phyloP scores from a whole-genome alignment of 2,797 vertebrate species.

The Potorous gilbertii region DNA sequence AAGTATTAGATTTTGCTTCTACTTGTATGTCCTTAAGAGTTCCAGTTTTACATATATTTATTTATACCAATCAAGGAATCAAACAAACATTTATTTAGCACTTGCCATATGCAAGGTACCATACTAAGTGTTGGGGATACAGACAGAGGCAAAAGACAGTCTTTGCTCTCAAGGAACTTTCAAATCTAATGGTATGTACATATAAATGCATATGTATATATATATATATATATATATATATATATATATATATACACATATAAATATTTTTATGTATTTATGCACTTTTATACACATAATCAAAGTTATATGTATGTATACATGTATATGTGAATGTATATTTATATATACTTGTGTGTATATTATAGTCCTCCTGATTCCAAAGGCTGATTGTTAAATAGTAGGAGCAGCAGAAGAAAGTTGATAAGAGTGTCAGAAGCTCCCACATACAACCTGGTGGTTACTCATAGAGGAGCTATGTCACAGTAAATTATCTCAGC shows the following conservation, averaged over 20 bases:
- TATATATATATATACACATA: neutral
- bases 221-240: neutral
- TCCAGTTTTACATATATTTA: constrained; percentile 45
- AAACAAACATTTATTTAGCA: constrained; percentile 52
- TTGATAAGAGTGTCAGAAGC: constrained; percentile 69
- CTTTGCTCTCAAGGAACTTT: neutral
- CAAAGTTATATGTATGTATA: neutral
- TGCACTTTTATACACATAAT: neutral
- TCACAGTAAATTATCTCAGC: constrained; percentile 71
- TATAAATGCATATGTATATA: neutral
- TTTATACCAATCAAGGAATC: constrained; percentile 57
- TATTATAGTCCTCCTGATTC: neutral
- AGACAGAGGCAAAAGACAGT: neutral
- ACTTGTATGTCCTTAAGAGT: constrained; percentile 64
- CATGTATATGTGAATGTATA: neutral
- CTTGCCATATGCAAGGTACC: neutral
- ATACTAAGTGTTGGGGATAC: neutral
- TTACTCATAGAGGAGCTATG: constrained; percentile 58
- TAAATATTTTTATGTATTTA: rapidly evolving
- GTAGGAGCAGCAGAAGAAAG: constrained; percentile 64
- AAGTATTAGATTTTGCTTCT: constrained; percentile 45
- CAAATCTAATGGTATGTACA: neutral
- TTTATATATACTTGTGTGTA: neutral
- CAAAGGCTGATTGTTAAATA: constrained; percentile 59
- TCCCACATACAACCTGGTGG: constrained; percentile 71